Evolutionary conservation across 2,888 invertebrate species (phyloP), one percentile per base, ranked within the genome.

Genomic region (Stegophylla sp.): DNA sequence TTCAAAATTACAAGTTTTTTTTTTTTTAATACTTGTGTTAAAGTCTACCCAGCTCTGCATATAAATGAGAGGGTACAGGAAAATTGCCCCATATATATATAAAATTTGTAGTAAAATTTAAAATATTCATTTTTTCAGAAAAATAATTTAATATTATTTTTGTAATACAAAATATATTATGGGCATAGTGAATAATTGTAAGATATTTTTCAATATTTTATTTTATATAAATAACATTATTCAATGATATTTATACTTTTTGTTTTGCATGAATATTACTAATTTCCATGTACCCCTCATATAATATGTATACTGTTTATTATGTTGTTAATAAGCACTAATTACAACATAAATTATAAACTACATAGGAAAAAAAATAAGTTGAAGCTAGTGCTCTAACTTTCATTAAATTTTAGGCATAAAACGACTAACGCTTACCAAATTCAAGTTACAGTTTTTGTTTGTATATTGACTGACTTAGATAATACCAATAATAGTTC

Each of bases 21-120:
- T 41, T 17, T 9, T 41, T 23, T 48, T 9, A 45, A 63, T 17
- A 63, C 63, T 76, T 76, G 53, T 12, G 66, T 66, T 75, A 23
- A 66, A 76, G 64, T 53, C 51, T 66, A 71, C 79, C 79, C 79
- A 79, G 79, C 79, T 79, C 79, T 79, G 79, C 79, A 79, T 79
- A 79, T 71, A 61, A 61, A 79, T 71, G 71, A 79, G 79, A 71
- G 71, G n/a, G 79, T 79, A 79, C 79, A 79, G 67, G 67, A 69
- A 77, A 67, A 75, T 64, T 17, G 48, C 5, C 51, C 20, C 15
- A 61, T 28, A 61, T 73, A 7, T 73, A 7, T 63, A 53, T 41
- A 64, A 23, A 51, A 63, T 34, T 0, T 48, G 59, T 23, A 72
- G 45, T 28, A 56, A 2, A 26, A 59, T 12, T 59, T 59, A 3